These are phyloP conservation scores for Phyllostomus hastatus DNA, from an alignment of 2,113 vertebrate genomes.

Conservation along the genomic window DNA sequence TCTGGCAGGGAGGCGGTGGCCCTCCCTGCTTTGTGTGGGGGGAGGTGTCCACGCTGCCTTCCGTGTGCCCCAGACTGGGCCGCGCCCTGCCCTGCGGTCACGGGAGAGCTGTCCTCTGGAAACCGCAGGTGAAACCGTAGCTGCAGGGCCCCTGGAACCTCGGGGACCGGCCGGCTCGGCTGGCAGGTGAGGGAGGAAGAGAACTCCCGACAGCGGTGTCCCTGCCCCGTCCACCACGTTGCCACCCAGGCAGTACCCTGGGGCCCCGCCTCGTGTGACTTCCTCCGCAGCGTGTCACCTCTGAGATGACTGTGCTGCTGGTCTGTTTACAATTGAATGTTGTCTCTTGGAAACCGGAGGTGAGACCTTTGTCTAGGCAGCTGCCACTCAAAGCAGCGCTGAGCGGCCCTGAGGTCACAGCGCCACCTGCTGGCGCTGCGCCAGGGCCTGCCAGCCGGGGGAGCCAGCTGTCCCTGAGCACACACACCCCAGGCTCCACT, in stretches of 20 bases:
- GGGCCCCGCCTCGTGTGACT: background rate
- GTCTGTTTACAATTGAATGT: background rate
- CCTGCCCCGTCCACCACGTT: background rate
- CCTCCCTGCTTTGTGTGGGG: background rate
- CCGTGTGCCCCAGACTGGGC: accelerated
- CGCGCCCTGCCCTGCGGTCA: background rate
- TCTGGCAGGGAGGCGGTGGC: background rate
- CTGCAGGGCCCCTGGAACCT: background rate
- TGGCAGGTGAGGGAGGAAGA: background rate
- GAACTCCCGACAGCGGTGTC: background rate
- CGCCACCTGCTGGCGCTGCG: slow-evolving; percentile 29
- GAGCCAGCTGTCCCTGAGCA: background rate
- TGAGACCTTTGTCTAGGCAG: background rate
- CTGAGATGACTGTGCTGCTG: background rate
- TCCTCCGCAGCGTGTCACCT: background rate
- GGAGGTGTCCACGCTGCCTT: background rate
- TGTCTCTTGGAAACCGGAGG: background rate
- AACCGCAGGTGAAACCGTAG: background rate
- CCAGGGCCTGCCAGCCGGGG: accelerated
- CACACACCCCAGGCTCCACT: no score
- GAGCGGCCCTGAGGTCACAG: background rate
- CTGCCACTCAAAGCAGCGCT: accelerated
- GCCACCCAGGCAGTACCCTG: background rate
- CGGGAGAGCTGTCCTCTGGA: background rate
- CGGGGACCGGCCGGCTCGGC: background rate